Evolutionary conservation across 2,797 vertebrate species (phyloP), one percentile per base, ranked within the genome.

Genomic region (Sebastes cheni): DNA sequence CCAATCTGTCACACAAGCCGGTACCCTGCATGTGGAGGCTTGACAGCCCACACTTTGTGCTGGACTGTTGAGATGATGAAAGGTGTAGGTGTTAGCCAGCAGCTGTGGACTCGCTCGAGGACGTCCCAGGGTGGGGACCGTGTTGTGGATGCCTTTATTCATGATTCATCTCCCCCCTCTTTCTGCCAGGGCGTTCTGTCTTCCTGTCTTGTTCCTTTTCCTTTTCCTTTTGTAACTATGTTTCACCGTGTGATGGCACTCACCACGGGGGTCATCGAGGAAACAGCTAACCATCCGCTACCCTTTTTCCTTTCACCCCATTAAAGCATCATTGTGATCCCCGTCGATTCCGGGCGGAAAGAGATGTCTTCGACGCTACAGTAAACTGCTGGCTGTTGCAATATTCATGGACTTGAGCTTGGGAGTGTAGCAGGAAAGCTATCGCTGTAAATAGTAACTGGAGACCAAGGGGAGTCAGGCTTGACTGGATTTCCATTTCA

Each of bases 371-470:
- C 16, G 36, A 78, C 81, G 79, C 90, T 91, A 93, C 89, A 83
- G 90, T 89, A 90, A 92, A 90, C 82, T 86, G 75, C 80, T 77
- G 79, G 85, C 75, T 90, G 80, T 86, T 93, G 84, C 85, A 91
- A 88, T 93, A 93, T 93, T 91, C 87, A 94, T 91, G 74, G 71
- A 2, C 55, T 55, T n/a, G 75, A 73, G 81, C 71, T 65, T 82
- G 72, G 72, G 72, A 82, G 81, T 82, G 60, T 69, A 86, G 79
- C 77, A 83, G 77, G 80, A 88, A 88, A 75, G 73, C 64, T 69
- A 67, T 81, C 3, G 42, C 79, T 92, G 74, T 89, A 88, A 93
- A 93, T 90, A 91, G 90, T 82, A 89, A 92, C 80, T 29, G 20
- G 58, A 91, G 84, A 87, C 65, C 16, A 46, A 78, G 55, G 80